Evolutionary conservation across 2,797 vertebrate species (phyloP), one percentile per base, ranked within the genome.

Genomic region (Ctenochaetus hawaiiensis): DNA sequence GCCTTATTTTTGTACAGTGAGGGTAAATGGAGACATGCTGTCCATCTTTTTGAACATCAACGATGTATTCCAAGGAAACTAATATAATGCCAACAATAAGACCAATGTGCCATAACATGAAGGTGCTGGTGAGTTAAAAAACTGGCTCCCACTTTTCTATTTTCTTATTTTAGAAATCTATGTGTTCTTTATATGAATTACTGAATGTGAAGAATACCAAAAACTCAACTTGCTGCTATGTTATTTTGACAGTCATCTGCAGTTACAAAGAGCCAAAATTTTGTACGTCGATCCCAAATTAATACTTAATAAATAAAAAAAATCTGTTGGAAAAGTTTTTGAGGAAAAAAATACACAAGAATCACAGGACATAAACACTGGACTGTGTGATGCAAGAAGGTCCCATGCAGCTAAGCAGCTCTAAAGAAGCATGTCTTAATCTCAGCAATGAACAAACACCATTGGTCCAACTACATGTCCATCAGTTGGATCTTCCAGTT

Each of bases 401-500:
- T 45, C 20, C 51, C 51, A 49, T 73, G 77, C 49, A 61, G 62
- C 62, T 49, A 82, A 83, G 78, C 60, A 79, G 72, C 57, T 26
- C 54, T 69, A 76, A 78, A 71, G 68, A 61, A 75, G 67, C 54
- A 59, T 51, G 58, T 69, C 75, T 49, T 86, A 89, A 92, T 89
- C 87, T 85, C 23, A 34, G 70, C 51, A 62, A 76, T 63, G 20
- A 47, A 53, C 34, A 48, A 37, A 79, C 39, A 22, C 52, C 52
- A 85, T 64, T 83, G 84, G 88, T 63, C 69, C 56, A 47, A 53
- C 62, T 26, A 37, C 60, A 67, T 59, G 86, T 77, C 84, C 61
- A 49, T 91, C 79, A 87, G 11, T 18, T 59, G 11, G 54, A 8
- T 59, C 44, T n/a, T 73, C 88, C 86, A 88, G 87, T 87, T 69